phyloP scores from a whole-genome alignment of 2,888 invertebrate genomes.

The Eucriotettix oculatus region DNA sequence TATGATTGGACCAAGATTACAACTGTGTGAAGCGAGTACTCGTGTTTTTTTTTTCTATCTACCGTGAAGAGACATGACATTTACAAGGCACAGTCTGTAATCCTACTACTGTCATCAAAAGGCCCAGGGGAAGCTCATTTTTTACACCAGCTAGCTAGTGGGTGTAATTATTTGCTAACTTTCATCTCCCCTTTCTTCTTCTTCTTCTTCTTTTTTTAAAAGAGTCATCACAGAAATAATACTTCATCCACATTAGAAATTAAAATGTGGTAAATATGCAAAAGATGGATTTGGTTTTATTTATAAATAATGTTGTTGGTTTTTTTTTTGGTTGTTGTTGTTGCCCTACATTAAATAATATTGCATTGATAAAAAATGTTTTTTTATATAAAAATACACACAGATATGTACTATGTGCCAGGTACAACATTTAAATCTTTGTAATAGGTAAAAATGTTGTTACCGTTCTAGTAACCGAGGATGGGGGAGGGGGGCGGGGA shows the following conservation, averaged over 20 bases:
- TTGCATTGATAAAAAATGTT: background rate
- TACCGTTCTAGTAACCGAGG: too few relatives aligned
- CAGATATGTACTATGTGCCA: too few relatives aligned
- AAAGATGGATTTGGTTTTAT: constrained; percentile 2
- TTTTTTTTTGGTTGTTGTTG: too few relatives aligned
- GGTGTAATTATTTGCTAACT: background rate
- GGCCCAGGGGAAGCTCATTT: constrained; percentile 11
- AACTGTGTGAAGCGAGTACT: too few relatives aligned
- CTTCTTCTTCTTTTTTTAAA: too few relatives aligned
- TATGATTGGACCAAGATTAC: too few relatives aligned
- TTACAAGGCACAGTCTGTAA: constrained; percentile 14
- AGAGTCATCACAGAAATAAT: constrained; percentile 11
- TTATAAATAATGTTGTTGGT: too few relatives aligned
- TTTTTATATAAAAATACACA: background rate
- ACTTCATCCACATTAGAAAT: constrained; percentile 1
- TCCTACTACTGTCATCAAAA: constrained; percentile 9
- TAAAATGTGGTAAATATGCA: constrained; percentile 1
- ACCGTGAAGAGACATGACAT: constrained; percentile 3
- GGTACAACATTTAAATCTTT: too few relatives aligned
- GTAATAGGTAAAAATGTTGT: too few relatives aligned
- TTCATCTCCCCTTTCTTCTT: background rate
- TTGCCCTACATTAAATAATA: too few relatives aligned
- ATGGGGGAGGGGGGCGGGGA: too few relatives aligned
- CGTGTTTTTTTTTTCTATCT: too few relatives aligned
- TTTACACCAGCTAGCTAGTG: constrained; percentile 1